Conservation (phyloP, 2,888 invertebrate genomes). For the Cheilosia grossa region DNA sequence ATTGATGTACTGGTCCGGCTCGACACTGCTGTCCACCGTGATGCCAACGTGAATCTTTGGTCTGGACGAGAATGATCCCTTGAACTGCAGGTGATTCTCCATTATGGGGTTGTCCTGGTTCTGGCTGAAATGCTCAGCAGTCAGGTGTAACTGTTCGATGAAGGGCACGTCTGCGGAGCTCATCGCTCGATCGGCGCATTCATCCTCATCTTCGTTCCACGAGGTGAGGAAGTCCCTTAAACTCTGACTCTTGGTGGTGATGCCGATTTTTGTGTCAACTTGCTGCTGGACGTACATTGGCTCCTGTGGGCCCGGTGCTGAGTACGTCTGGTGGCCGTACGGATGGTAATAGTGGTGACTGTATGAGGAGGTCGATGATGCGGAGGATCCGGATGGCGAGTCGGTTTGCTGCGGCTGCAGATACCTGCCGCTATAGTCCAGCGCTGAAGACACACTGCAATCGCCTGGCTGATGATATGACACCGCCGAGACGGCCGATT, state of each 20-base stretch:
- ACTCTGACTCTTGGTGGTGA: conserved; percentile 79
- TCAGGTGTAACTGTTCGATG: conserved; percentile 56
- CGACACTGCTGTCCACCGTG: conserved; percentile 77
- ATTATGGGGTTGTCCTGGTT: conserved; percentile 40
- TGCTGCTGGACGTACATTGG: conserved; percentile 47
- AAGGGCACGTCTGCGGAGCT: conserved; percentile 48
- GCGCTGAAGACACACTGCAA: conserved; percentile 36
- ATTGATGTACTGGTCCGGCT: conserved; percentile 79
- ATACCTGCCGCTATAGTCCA: conserved; percentile 62
- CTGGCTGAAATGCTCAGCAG: conserved; percentile 51
- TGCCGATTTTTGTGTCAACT: conserved; percentile 58
- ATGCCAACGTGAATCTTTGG: conserved; percentile 78
- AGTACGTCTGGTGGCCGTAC: conserved; percentile 59
- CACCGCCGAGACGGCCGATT: conserved; percentile 6
- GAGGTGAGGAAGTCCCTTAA: conserved; percentile 82
- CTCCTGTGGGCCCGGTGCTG: conserved; percentile 27
- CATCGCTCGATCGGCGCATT: conserved; percentile 70
- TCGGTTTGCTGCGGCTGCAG: conserved; percentile 61
- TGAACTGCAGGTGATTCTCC: conserved; percentile 75
- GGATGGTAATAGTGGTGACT: conserved; percentile 61
- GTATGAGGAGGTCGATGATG: conserved; percentile 51
- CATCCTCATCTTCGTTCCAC: conserved; percentile 83
- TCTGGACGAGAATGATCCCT: conserved; percentile 71
- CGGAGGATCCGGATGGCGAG: conserved; percentile 49
- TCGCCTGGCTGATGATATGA: conserved; percentile 49